These are phyloP conservation scores for Platorchestia sp. DNA, from an alignment of 1,140 invertebrate genomes.

Conservation along the genomic window DNA sequence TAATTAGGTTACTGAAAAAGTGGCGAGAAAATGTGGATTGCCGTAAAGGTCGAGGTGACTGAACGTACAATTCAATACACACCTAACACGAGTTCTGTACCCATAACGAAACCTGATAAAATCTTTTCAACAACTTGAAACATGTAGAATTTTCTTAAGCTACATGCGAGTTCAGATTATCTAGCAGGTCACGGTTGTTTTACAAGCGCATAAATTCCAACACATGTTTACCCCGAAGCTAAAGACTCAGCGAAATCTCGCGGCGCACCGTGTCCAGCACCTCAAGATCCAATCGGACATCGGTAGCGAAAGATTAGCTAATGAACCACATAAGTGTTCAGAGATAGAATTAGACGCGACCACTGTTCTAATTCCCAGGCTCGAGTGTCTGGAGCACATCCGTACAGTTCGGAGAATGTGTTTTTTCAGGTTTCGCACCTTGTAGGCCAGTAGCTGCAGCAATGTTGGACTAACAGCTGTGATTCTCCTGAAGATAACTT, in stretches of 20 bases:
- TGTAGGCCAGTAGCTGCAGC: not conserved
- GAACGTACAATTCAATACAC: not conserved
- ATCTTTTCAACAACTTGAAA: not conserved
- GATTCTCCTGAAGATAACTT: not conserved
- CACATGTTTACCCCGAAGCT: not conserved
- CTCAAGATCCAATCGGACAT: not conserved
- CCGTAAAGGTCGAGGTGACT: not conserved
- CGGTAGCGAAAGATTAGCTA: not conserved
- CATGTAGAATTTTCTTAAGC: not conserved
- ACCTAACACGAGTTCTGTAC: not conserved
- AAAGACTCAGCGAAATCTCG: not conserved
- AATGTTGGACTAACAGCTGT: not conserved
- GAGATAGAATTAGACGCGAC: not conserved
- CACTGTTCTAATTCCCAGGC: not conserved
- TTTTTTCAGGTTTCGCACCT: not conserved
- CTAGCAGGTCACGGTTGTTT: not conserved
- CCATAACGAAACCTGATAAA: not conserved
- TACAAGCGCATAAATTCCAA: not conserved
- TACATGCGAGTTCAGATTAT: not conserved
- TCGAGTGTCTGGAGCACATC: not conserved
- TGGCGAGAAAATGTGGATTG: not conserved
- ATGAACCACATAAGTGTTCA: not conserved
- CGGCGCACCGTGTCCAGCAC: not conserved
- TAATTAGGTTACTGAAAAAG: not conserved
- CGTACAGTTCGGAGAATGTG: not conserved